Base-by-base conservation (phyloP, 2,113 vertebrate species). In the Thamnophis sirtalis region DNA sequence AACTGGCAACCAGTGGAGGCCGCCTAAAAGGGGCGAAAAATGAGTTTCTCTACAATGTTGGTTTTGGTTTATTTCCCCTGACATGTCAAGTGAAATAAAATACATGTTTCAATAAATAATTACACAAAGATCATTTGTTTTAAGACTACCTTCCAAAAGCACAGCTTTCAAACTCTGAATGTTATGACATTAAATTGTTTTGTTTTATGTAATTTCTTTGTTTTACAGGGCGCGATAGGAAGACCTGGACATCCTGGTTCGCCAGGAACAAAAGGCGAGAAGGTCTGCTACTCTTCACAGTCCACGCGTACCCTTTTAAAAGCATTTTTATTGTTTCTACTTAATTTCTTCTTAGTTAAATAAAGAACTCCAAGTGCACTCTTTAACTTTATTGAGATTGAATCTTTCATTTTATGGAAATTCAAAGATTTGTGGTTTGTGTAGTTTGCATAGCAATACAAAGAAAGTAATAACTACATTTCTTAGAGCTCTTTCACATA, bases 211-310 rank as follows among this genome's bases (percentile, higher is more conserved):
- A 1, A 0, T 89, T 94, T 89, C 87, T 95, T 1, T 96, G 10
- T 97, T 96, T 91, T 96, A 89, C 96, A 99, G 99, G 99, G 99
- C 33, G 93, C 98, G 38, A 92, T 98, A 94, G 99, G 99, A 95
- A 98, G 98, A 98, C 97, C 98, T 11, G 98, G 98, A 89, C 98
- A 98, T 92, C 97, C 97, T 0, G 98, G 98, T 89, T 96, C 97
- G 26, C 26, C 90, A 2, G 98, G 98, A 90, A 28, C 94, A 86
- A 98, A 98, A 95, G 98, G 98, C 49, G 98, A 98, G 96, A 98
- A 98, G 98, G 98, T 98, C 97, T 73, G 60, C 85, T 28, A 87
- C 93, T 33, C 4, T 89, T 80, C 60, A 49, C 91, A 95, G 58
- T 15, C 3, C 26, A 89, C 55, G n/a, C 8, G 9, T 88, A 28